Percentiles rank a stretch among this genome's conserved stretches.
phyloP scores from a whole-genome alignment of 92 coral and sea anemone species.

The Virgularia gustaviana region DNA sequence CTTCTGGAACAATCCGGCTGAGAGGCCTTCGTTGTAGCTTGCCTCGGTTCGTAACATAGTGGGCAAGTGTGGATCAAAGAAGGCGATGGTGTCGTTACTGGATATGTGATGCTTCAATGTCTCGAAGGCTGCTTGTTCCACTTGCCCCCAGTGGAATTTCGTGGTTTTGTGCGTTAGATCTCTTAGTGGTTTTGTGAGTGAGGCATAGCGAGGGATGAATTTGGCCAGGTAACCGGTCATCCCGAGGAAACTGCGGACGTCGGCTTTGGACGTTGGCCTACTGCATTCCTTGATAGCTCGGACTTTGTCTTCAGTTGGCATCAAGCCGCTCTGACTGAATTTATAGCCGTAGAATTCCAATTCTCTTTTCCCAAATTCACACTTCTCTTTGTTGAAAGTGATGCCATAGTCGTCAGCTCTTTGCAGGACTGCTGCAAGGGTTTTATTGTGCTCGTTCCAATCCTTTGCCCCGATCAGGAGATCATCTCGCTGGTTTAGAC shows the following conservation, averaged over 20 bases:
- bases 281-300: constrained; percentile 19
- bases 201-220: constrained; percentile 46
- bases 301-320: constrained; percentile 1
- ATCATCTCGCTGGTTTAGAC: constrained; percentile 57
- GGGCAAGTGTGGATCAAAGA: constrained; percentile 51
- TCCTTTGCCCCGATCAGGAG: constrained; percentile 47
- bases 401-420: constrained; percentile 54
- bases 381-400: constrained; percentile 57
- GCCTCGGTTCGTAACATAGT: constrained; percentile 62
- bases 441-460: constrained; percentile 43
- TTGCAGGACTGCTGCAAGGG: constrained; percentile 43
- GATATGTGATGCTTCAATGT: constrained; percentile 27
- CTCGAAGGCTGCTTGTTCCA: constrained; percentile 38
- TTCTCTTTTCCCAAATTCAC: constrained; percentile 50
- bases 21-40: constrained; percentile 64
- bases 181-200: constrained; percentile 40
- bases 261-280: background rate
- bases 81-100: constrained; percentile 48
- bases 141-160: constrained; percentile 35
- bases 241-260: constrained; percentile 49
- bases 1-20: constrained; percentile 33
- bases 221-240: constrained; percentile 43
- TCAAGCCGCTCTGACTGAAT: constrained; percentile 7
- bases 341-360: constrained; percentile 45
- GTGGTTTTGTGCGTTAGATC: constrained; percentile 40